phyloP scores from a whole-genome alignment of 2,797 vertebrate genomes.

The Tamandua tetradactyla region DNA sequence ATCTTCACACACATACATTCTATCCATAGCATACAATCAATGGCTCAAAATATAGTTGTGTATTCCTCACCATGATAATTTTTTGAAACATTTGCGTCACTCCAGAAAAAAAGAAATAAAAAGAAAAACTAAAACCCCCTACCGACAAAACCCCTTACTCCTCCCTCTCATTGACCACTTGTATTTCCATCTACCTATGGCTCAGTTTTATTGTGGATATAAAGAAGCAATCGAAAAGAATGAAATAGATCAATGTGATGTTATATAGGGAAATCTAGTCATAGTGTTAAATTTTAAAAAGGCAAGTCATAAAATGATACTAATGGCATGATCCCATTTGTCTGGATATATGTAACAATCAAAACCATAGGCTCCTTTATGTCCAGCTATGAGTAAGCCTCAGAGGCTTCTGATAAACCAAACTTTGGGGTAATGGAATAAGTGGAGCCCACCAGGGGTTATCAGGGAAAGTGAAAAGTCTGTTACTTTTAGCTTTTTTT shows the following conservation, averaged over 20 bases:
- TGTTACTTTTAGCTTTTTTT: not conserved
- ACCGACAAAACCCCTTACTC: no score
- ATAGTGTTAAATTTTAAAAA: not conserved
- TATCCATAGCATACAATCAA: no score
- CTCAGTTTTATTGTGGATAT: not conserved
- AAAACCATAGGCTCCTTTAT: not conserved
- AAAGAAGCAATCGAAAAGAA: not conserved
- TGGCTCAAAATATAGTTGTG: no score
- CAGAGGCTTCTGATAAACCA: not conserved
- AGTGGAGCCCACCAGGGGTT: not conserved
- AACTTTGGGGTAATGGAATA: not conserved
- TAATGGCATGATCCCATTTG: not conserved
- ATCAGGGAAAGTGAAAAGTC: not conserved
- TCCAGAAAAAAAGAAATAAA: no score
- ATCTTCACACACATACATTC: no score
- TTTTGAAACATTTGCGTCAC: no score
- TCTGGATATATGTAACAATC: not conserved
- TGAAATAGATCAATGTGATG: not conserved
- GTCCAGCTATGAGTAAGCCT: not conserved
- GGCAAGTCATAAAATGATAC: not conserved
- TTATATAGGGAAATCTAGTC: not conserved
- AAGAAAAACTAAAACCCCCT: no score
- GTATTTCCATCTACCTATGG: no score
- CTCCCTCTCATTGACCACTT: no score
- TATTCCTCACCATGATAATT: no score